Conservation (phyloP, 2,888 invertebrate genomes). For the Platypus cylindrus region DNA sequence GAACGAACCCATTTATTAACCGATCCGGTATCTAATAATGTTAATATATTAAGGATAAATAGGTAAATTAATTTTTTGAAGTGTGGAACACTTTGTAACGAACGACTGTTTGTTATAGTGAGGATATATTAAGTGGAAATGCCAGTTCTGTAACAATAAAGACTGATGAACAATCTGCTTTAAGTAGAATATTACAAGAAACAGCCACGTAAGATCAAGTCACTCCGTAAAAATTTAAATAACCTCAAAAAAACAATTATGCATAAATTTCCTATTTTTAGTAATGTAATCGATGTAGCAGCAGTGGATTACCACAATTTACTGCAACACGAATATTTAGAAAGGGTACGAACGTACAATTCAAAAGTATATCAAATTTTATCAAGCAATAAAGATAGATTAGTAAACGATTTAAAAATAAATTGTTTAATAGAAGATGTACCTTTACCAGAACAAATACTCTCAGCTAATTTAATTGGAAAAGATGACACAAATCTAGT, state of each 20-base stretch:
- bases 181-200: constrained; percentile 79
- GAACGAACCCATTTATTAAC: constrained; percentile 70
- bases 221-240: constrained; percentile 5
- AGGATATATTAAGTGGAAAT: constrained; percentile 49
- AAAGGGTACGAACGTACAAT: constrained; percentile 62
- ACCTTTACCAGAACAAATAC: constrained; percentile 56
- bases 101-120: constrained; percentile 36
- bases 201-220: constrained; percentile 66
- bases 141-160: constrained; percentile 57
- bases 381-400: constrained; percentile 31
- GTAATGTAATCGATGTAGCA: constrained; percentile 90
- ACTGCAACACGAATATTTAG: constrained; percentile 80
- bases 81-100: not conserved
- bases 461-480: constrained; percentile 49
- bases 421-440: constrained; percentile 56
- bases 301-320: constrained; percentile 78
- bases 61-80: constrained; percentile 31
- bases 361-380: constrained; percentile 42
- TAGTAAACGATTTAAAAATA: constrained; percentile 33
- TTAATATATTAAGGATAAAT: constrained; percentile 56
- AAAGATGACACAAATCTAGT: constrained; percentile 59
- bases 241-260: constrained; percentile 3
- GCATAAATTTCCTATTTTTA: constrained; percentile 36
- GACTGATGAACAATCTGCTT: constrained; percentile 82
- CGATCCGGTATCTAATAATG: constrained; percentile 63